Percentiles rank a stretch among this genome's conserved stretches.
Evolutionary conservation across 2,113 vertebrate genomes (phyloP).

Genomic region (Apodemus speciosus): DNA sequence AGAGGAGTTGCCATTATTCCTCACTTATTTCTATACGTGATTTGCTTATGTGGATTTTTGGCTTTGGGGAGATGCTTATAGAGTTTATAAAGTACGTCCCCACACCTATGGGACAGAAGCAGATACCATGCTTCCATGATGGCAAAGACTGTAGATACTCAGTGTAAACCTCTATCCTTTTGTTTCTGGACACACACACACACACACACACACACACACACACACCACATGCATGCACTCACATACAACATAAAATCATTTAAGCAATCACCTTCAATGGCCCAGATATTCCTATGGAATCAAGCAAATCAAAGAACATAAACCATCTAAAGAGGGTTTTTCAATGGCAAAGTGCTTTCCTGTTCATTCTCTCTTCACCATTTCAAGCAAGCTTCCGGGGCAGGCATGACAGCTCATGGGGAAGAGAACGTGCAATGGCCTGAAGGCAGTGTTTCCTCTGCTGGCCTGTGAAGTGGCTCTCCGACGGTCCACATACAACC

Average conservation of each 20-base stretch:
- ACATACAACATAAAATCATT: background rate
- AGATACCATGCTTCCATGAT: accelerated
- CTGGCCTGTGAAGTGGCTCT: background rate
- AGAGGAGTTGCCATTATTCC: background rate
- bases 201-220: background rate
- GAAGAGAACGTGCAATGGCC: background rate
- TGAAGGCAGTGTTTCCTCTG: too few relatives aligned
- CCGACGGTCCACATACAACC: background rate
- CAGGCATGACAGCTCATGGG: background rate
- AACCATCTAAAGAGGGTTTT: background rate
- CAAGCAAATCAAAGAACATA: background rate
- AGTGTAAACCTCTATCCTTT: background rate
- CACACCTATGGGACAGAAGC: background rate
- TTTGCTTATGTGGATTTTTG: background rate
- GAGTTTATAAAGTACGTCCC: background rate
- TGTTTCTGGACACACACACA: background rate
- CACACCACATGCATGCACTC: too few relatives aligned
- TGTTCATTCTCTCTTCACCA: background rate
- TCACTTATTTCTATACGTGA: background rate
- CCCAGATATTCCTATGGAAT: background rate
- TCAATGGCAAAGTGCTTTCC: background rate
- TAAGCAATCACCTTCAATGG: background rate
- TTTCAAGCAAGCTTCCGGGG: background rate
- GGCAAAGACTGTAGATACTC: background rate
- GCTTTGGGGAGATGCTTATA: background rate